phyloP scores from a whole-genome alignment of 92 coral and sea anemone genomes.

The Phymanthus crucifer region DNA sequence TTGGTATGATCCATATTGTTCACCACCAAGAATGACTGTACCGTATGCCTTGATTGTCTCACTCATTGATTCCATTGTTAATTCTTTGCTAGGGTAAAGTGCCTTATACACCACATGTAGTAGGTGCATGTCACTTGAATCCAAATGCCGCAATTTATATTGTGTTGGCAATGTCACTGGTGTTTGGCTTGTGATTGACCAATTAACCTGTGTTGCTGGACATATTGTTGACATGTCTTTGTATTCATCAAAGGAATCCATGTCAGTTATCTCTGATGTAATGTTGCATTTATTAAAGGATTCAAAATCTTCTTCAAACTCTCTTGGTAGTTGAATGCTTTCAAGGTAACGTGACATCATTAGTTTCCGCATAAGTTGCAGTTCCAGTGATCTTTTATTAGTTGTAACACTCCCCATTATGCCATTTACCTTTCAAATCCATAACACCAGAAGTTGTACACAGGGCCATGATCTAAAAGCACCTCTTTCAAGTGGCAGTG shows the following conservation, averaged over 20 bases:
- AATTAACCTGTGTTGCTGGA: no score
- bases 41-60: conserved; percentile 27
- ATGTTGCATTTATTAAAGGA: no score
- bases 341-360: conserved; percentile 47
- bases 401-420: conserved; percentile 44
- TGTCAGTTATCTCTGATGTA: not conserved
- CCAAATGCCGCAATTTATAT: conserved; percentile 1
- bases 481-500: conserved; percentile 57
- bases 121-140: not conserved
- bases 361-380: conserved; percentile 60
- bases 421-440: conserved; percentile 62
- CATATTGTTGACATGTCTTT: no score
- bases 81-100: conserved; percentile 17
- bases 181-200: no score
- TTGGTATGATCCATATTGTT: conserved; percentile 13
- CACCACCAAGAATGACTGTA: conserved; percentile 28
- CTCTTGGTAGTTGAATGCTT: conserved; percentile 39
- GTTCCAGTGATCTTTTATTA: conserved; percentile 45
- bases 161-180: not conserved
- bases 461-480: conserved; percentile 54
- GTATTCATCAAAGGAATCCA: no score
- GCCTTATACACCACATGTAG: conserved; percentile 11
- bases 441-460: conserved; percentile 59
- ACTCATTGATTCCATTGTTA: not conserved
- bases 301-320: conserved; percentile 38